phyloP scores from a whole-genome alignment of 2,797 vertebrate genomes.

The Tragelaphus oryx region DNA sequence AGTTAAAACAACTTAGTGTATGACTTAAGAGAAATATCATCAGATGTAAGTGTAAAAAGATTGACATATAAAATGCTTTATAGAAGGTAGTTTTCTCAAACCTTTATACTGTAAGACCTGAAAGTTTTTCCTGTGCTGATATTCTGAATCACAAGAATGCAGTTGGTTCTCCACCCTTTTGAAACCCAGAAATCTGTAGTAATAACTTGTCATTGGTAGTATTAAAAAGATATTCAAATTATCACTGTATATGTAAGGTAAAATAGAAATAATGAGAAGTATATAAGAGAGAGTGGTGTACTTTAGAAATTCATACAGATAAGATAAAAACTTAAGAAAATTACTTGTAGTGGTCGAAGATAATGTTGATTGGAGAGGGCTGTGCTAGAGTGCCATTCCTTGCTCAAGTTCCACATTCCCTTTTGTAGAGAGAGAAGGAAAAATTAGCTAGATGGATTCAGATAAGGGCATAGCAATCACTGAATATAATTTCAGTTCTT shows the following conservation, averaged over 20 bases:
- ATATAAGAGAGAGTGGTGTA: neutral
- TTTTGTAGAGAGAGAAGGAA: neutral
- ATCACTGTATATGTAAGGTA: neutral
- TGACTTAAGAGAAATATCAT: neutral
- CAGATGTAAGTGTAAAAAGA: neutral
- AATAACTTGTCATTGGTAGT: neutral
- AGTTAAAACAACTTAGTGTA: neutral
- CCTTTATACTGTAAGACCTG: neutral
- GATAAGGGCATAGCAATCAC: neutral
- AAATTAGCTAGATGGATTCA: neutral
- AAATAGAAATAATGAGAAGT: neutral
- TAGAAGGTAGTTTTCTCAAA: neutral
- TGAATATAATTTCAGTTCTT: neutral
- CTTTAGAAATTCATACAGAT: neutral
- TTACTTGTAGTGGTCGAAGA: neutral
- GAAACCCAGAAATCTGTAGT: neutral
- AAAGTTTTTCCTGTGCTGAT: neutral
- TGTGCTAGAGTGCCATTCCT: neutral
- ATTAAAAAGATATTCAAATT: neutral
- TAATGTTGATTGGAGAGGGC: neutral
- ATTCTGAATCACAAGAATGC: neutral
- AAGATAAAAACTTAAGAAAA: neutral
- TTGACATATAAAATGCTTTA: neutral
- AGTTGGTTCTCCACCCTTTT: neutral
- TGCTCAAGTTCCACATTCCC: neutral